Evolutionary conservation across 1,140 invertebrate genomes (phyloP), one percentile per base, ranked within the genome.

Genomic region (Lasaia peninsularis): DNA sequence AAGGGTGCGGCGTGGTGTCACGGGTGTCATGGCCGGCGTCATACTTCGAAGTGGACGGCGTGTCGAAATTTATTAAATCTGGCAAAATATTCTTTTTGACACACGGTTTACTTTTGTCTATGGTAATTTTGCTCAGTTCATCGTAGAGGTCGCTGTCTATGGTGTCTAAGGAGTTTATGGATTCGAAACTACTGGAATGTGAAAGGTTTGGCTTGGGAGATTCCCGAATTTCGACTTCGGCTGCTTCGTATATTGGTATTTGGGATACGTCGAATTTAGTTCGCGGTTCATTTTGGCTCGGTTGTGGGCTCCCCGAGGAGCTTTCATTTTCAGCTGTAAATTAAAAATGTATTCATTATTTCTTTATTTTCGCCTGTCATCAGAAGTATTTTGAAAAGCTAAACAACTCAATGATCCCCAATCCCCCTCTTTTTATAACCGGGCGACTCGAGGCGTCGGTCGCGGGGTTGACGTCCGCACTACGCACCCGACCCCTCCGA

Each of bases 191-290:
- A 59, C 78, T 65, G 0, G 73, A 24, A 9, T 44, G 10, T 20
- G 74, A 73, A 11, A 67, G 24, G 21, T 73, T 73, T 24, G 62
- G 44, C 58, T 71, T 71, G 2, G 74, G 77, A 0, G 80, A 78
- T 21, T 70, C 58, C 2, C 73, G 35, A 48, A 82, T 71, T 60
- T 88, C 86, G 0, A 88, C 75, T 31, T 83, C 74, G 0, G 75
- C 74, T 0, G 83, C 74, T 60, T 83, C 79, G 63, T 82, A 86
- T 54, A 86, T 86, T 0, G 81, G 83, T 71, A 88, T 88, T 51
- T 81, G 73, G 9, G 83, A 82, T 56, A 86, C 70, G 37, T 74
- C 69, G 32, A 80, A 62, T 35, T 80, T 71, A 6, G 65, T 69
- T 53, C 67, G 71, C 54, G 34, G 63, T 33, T 20, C 34, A 14